Evolutionary conservation across 2,888 invertebrate species (phyloP), one percentile per base, ranked within the genome.

Genomic region (Tetragonula carbonaria): DNA sequence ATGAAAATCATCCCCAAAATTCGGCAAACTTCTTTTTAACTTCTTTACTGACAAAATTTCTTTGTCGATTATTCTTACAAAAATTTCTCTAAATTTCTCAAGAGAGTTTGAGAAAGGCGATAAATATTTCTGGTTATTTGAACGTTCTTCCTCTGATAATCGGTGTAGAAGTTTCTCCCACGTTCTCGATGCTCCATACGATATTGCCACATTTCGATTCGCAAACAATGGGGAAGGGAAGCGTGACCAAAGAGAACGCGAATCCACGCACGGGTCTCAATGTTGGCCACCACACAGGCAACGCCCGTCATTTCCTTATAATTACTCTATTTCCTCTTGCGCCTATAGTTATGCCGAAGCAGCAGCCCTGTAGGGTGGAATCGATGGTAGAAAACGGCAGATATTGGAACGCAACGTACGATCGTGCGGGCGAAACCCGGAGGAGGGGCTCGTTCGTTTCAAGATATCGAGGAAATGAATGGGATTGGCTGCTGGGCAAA

Each of bases 251-350:
- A 74, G 86, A 85, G 82, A 71, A 82, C 74, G 67, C 79, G 85
- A 88, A 80, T 86, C 62, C 81, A 78, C 73, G 80, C 82, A 77
- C 82, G 86, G 88, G 87, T 91, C 89, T 91, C 89, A 89, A 90
- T 90, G 90, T 88, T 91, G 86, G 87, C 89, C 89, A 92, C 93
- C 93, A 90, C 94, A 90, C 90, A 90, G 91, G 93, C 92, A 90
- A 93, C 94, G 94, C 94, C 94, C 92, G 93, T 92, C 91, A 93
- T 94, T 94, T 94, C 94, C 94, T 93, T 91, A 92, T 94, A 93
- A 94, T 94, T 94, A 94, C 93, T 93, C 91, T 88, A 94, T 94
- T 94, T 94, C 94, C 94, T 91, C 86, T 81, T 78, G 89, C 86
- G 87, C 88, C 88, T 86, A 90, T 86, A 88, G 90, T 87, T 80